Evolutionary conservation across 2,113 vertebrate species (phyloP).

Genomic region (Buteo buteo): DNA sequence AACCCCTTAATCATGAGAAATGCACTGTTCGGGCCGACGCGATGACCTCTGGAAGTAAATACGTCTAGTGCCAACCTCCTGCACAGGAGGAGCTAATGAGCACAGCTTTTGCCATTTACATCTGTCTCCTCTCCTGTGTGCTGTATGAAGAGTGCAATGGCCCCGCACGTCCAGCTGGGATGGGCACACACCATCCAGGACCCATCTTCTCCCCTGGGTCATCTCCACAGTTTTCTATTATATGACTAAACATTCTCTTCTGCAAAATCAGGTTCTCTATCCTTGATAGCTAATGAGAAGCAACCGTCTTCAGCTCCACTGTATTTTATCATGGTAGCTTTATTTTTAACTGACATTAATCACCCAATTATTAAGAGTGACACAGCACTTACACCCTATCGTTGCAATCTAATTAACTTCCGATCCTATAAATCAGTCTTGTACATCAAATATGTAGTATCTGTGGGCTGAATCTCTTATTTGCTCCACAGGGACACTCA

Average conservation of each 20-base stretch:
- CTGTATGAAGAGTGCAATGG: neutral
- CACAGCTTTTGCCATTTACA: neutral
- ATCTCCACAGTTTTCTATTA: neutral
- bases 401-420: conserved; percentile 52
- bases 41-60: neutral
- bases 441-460: neutral
- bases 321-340: neutral
- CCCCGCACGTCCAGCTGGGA: neutral
- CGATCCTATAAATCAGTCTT: conserved; percentile 40
- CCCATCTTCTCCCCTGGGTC: neutral
- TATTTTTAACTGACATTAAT: conserved; percentile 45
- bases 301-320: neutral
- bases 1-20: neutral
- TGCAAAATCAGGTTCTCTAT: neutral
- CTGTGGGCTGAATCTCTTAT: neutral
- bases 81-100: neutral
- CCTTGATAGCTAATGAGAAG: neutral
- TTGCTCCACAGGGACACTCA: conserved; percentile 11
- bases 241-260: neutral
- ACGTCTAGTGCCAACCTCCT: neutral
- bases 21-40: neutral
- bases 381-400: conserved; percentile 33
- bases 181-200: rapidly evolving
- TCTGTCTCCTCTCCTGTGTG: neutral
- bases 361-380: conserved; percentile 52